Evolutionary conservation across 2,888 invertebrate species (phyloP).

Genomic region (Ochropacha duplaris): DNA sequence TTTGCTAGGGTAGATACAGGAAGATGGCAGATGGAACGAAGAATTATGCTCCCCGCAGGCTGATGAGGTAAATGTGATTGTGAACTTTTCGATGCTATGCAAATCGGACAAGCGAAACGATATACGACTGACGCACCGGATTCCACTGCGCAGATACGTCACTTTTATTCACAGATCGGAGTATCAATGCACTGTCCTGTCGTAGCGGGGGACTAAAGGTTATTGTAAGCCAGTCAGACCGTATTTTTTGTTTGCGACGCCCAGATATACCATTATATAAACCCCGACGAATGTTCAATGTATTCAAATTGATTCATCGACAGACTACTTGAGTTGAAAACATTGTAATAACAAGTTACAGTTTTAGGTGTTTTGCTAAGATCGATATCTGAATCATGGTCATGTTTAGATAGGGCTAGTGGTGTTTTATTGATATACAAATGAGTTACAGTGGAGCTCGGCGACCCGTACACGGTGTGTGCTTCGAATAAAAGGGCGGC

Average conservation of each 20-base stretch:
- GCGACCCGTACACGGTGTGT: conserved; percentile 67
- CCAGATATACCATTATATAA: conserved; percentile 59
- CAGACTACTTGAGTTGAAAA: conserved; percentile 55
- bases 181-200: conserved; percentile 43
- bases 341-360: conserved; percentile 56
- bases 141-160: conserved; percentile 53
- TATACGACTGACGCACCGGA: conserved; percentile 58
- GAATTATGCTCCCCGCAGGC: conserved; percentile 80
- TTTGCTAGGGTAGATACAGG: conserved; percentile 71
- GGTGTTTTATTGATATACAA: conserved; percentile 81
- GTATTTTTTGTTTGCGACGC: conserved; percentile 54
- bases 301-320: conserved; percentile 77
- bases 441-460: conserved; percentile 68
- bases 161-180: conserved; percentile 58
- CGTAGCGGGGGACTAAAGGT: conserved; percentile 48
- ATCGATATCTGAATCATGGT: conserved; percentile 59
- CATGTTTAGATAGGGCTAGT: conserved; percentile 79
- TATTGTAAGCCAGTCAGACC: conserved; percentile 36
- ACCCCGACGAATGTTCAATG: conserved; percentile 64
- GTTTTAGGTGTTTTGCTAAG: conserved; percentile 39
- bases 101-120: conserved; percentile 73
- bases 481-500: conserved; percentile 80
- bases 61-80: conserved; percentile 82
- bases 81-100: conserved; percentile 79
- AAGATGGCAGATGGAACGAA: conserved; percentile 80